phyloP scores from a whole-genome alignment of 2,113 vertebrate genomes.

The Pteruthius melanotis region DNA sequence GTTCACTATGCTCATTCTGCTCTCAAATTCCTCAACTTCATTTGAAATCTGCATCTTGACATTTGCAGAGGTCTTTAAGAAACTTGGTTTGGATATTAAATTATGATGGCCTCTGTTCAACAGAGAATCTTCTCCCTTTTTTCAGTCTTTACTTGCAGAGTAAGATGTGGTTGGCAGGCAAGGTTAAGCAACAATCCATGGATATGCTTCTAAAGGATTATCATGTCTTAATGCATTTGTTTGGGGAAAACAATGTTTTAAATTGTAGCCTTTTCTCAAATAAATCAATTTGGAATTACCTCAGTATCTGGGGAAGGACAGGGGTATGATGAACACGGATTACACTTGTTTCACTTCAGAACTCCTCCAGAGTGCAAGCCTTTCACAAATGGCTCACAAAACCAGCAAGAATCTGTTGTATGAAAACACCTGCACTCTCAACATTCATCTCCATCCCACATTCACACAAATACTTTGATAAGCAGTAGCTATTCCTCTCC shows the following conservation, averaged over 20 bases:
- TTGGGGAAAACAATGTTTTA: not conserved
- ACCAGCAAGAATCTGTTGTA: not conserved
- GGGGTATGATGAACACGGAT: not conserved
- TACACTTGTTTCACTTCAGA: not conserved
- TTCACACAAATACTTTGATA: not conserved
- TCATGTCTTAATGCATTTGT: not conserved
- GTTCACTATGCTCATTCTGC: not conserved
- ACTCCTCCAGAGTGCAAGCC: not conserved
- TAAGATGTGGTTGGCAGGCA: not conserved
- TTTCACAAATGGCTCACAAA: not conserved
- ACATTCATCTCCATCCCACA: not conserved
- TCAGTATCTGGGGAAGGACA: not conserved
- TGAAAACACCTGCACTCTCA: not conserved
- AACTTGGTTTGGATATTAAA: not conserved
- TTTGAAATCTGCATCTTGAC: not conserved
- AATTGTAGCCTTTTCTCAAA: not conserved
- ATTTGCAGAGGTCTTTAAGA: not conserved
- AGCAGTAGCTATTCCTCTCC: not conserved
- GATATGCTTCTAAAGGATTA: not conserved
- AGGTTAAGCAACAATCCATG: not conserved
- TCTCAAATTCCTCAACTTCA: not conserved
- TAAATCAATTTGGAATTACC: not conserved
- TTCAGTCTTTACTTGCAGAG: not conserved
- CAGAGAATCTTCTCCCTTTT: not conserved
- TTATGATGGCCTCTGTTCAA: not conserved